Base-by-base conservation (phyloP, 1,140 invertebrate genomes). In the Pomacea maculata region DNA sequence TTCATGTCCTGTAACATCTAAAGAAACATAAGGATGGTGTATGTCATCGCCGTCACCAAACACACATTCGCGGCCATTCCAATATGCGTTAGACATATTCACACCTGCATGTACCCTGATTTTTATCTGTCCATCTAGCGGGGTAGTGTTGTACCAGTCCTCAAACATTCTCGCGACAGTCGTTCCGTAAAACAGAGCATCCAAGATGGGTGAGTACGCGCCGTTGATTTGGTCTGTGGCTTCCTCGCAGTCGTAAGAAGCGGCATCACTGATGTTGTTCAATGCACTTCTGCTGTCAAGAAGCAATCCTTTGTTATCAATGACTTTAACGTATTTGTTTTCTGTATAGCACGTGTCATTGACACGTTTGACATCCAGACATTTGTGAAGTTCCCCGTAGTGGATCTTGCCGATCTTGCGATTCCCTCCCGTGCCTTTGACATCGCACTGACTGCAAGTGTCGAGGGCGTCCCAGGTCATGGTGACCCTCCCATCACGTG, bases 1-100 rank as follows among this genome's bases (percentile, higher is more conserved):
- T 75, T 88, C 87, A 74, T 88, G 86, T 61, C 82, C 79, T 17
- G 86, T 79, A 11, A 87, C 78, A 72, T 87, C 86, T 9, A 85
- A 29, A 29, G 75, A 68, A 0, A 82, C 79, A 12, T 86, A 57
- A n/a, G 87, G n/a, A n/a, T n/a, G n/a, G n/a, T n/a, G n/a, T n/a
- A n/a, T n/a, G n/a, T n/a, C n/a, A n/a, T n/a, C n/a, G n/a, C n/a
- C n/a, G n/a, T n/a, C n/a, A n/a, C n/a, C n/a, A n/a, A n/a, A n/a
- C n/a, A n/a, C n/a, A n/a, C 72, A 79, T 25, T 85, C 82, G 4
- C 55, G 71, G 9, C 83, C 85, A 55, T 86, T 83, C 83, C 81
- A 87, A n/a, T 84, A 82, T 9, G 86, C 85, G 77, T 84, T 83
- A 63, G 78, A 67, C 17, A 76, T 65, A 12, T 81, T 73, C 19